Evolutionary conservation across 1,140 invertebrate species (phyloP).

Genomic region (Ooceraea biroi): DNA sequence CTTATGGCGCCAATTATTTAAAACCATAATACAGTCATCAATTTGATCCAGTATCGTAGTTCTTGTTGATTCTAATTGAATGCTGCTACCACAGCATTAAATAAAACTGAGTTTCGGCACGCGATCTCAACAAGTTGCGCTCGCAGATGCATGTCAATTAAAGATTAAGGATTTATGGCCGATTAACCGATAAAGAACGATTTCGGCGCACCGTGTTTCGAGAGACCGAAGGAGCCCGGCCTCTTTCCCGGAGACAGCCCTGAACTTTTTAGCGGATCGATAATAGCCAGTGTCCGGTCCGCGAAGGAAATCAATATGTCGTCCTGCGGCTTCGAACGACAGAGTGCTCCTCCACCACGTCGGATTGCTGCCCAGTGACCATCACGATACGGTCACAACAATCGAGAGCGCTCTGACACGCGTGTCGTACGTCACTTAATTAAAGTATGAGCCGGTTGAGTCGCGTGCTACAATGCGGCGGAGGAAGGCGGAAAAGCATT

Average conservation of each 20-base stretch:
- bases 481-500: neutral
- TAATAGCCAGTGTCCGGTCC: slow-evolving; percentile 80
- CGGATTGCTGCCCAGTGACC: slow-evolving; percentile 68
- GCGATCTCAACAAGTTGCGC: neutral
- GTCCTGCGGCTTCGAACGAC: slow-evolving; percentile 78
- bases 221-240: slow-evolving; percentile 22
- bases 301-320: slow-evolving; percentile 80
- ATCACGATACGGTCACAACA: slow-evolving; percentile 54
- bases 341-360: slow-evolving; percentile 43
- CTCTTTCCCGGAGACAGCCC: slow-evolving; percentile 75
- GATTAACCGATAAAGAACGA: slow-evolving; percentile 27
- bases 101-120: neutral
- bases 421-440: slow-evolving; percentile 5
- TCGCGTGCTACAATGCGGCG: slow-evolving; percentile 17
- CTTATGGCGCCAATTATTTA: too few species aligned
- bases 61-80: slow-evolving; percentile 1
- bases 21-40: too few species aligned
- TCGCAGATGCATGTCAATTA: neutral
- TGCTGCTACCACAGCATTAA: neutral
- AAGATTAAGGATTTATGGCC: neutral
- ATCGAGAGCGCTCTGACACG: slow-evolving; percentile 17
- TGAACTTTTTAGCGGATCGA: slow-evolving; percentile 83
- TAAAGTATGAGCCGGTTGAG: neutral
- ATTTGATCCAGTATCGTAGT: neutral
- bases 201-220: slow-evolving; percentile 9